phyloP scores from a whole-genome alignment of 2,888 invertebrate genomes.

The Listrodromus nycthemerus region DNA sequence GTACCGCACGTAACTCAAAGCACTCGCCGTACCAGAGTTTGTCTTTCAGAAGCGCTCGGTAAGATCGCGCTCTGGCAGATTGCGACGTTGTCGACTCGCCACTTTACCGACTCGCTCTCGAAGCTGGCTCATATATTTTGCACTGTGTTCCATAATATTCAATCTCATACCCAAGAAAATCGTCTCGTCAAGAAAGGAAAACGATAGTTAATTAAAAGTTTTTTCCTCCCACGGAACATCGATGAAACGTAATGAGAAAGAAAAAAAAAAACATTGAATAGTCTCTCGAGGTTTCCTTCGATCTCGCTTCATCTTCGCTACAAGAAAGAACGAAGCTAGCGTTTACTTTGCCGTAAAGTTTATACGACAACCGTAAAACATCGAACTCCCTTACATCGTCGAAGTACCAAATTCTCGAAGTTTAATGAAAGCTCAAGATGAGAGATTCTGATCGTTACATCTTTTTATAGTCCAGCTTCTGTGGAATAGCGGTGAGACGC shows the following conservation, averaged over 20 bases:
- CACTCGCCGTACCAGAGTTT: neutral
- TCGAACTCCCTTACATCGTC: neutral
- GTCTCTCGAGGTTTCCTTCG: neutral
- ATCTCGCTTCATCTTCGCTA: neutral
- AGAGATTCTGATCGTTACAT: neutral
- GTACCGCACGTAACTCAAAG: neutral
- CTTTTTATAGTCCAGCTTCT: neutral
- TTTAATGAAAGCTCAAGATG: constrained; percentile 3
- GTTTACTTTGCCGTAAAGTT: neutral
- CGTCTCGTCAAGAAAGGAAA: neutral
- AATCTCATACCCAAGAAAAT: neutral
- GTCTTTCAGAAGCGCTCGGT: constrained; percentile 1
- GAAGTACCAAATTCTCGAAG: neutral
- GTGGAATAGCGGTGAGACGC: neutral
- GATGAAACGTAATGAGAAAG: neutral
- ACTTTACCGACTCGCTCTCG: neutral
- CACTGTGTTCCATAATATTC: neutral
- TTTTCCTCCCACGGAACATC: neutral
- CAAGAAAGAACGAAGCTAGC: neutral
- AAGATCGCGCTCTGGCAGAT: neutral
- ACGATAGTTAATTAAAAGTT: neutral
- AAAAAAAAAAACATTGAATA: neutral
- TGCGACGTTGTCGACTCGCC: neutral
- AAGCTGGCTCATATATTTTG: constrained; percentile 4
- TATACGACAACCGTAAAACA: neutral